Evolutionary conservation across 2,113 vertebrate species (phyloP).

Genomic region (Pseudopipra pipra): DNA sequence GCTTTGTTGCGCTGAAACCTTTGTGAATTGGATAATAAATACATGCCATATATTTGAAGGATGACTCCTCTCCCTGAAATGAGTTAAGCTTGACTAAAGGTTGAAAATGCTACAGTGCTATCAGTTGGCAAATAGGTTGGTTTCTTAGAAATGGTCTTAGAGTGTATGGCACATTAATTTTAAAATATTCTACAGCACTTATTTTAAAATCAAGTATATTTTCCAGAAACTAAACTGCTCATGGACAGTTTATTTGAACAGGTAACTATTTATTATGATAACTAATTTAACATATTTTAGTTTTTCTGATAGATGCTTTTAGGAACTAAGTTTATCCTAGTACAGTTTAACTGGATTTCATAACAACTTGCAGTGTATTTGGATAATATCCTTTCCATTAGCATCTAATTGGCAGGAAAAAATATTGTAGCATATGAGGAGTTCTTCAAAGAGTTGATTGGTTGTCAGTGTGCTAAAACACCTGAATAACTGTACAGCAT

Average conservation of each 20-base stretch:
- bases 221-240: neutral
- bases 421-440: neutral
- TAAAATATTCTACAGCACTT: neutral
- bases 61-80: neutral
- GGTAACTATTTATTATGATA: neutral
- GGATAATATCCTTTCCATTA: neutral
- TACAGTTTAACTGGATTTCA: neutral
- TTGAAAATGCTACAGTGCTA: neutral
- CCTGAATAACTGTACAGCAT: neutral
- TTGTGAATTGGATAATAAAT: slow-evolving; percentile 51
- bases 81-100: slow-evolving; percentile 14
- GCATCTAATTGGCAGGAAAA: neutral
- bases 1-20: slow-evolving; percentile 21
- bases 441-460: neutral
- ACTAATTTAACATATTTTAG: neutral
- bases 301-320: neutral
- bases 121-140: neutral
- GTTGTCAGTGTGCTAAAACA: neutral
- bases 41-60: slow-evolving; percentile 7
- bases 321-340: neutral
- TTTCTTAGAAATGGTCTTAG: neutral
- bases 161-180: neutral
- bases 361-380: neutral
- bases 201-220: neutral
- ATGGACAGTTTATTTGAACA: neutral